Percentiles rank a stretch among this genome's conserved stretches.
These are phyloP conservation scores for Carassius gibelio DNA, from an alignment of 2,113 vertebrate genomes.

Conservation along the genomic window DNA sequence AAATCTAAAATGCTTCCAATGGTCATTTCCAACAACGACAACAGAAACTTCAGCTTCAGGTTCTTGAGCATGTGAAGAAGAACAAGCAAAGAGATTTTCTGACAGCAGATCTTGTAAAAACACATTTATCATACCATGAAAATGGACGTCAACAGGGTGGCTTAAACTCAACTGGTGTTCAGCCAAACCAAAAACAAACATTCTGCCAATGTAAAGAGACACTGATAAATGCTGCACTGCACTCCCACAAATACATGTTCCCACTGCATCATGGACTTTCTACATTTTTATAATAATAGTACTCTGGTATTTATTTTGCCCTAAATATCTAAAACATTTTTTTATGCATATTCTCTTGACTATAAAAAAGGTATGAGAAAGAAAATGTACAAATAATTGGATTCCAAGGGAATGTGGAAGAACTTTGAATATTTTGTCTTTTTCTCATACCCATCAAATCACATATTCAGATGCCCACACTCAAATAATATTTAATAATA, in stretches of 20 bases:
- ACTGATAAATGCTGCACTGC: neutral
- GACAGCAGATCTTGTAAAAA: neutral
- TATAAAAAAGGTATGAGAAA: neutral
- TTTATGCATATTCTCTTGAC: neutral
- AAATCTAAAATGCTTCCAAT: too few relatives aligned
- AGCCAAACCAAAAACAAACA: conserved; percentile 11
- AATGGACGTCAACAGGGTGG: neutral
- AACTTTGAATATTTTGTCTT: neutral
- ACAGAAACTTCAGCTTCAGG: too few relatives aligned
- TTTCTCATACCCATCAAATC: neutral
- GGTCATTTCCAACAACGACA: too few relatives aligned
- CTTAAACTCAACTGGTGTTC: neutral
- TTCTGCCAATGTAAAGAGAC: conserved; percentile 12
- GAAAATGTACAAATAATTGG: neutral
- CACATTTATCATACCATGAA: neutral
- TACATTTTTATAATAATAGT: too few relatives aligned
- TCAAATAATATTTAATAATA: too few relatives aligned
- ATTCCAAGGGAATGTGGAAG: neutral
- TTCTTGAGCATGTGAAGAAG: neutral
- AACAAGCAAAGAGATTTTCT: neutral
- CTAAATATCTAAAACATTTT: neutral
- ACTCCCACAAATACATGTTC: neutral
- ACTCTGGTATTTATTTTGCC: neutral
- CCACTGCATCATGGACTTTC: neutral
- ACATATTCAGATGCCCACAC: too few relatives aligned